Evolutionary conservation across 2,888 invertebrate genomes (phyloP).

Genomic region (Taenaris catops): DNA sequence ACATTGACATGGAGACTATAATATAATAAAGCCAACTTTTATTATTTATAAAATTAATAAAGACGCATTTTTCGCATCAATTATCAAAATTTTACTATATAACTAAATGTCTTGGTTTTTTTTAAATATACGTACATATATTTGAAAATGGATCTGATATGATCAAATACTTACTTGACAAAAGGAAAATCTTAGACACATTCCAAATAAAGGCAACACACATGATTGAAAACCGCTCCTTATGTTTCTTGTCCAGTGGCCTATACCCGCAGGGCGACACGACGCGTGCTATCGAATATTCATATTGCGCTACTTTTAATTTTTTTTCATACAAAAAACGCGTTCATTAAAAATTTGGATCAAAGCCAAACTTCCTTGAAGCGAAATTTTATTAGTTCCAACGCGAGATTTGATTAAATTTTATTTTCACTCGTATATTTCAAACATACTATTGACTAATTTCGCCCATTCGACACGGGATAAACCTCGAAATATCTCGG

Average conservation of each 20-base stretch:
- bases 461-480: slow-evolving; percentile 14
- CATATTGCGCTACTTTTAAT: slow-evolving; percentile 49
- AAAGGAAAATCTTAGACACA: too few species aligned
- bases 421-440: slow-evolving; percentile 18
- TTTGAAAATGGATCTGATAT: too few species aligned
- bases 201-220: too few species aligned
- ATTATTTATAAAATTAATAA: too few species aligned
- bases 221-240: slow-evolving; percentile 2
- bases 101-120: too few species aligned
- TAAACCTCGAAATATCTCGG: slow-evolving; percentile 8
- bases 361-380: slow-evolving; percentile 41
- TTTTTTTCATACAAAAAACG: slow-evolving; percentile 31
- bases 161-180: too few species aligned
- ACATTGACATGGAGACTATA: too few species aligned
- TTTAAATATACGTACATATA: too few species aligned
- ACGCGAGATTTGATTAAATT: slow-evolving; percentile 21
- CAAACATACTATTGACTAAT: slow-evolving; percentile 16
- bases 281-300: slow-evolving; percentile 64
- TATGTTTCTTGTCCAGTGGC: slow-evolving; percentile 3
- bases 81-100: too few species aligned
- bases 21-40: too few species aligned
- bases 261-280: slow-evolving; percentile 49
- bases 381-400: slow-evolving; percentile 21
- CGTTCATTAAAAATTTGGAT: slow-evolving; percentile 62
- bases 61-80: too few species aligned